Base-by-base conservation (phyloP, 2,797 vertebrate species). In the Acipenser ruthenus region DNA sequence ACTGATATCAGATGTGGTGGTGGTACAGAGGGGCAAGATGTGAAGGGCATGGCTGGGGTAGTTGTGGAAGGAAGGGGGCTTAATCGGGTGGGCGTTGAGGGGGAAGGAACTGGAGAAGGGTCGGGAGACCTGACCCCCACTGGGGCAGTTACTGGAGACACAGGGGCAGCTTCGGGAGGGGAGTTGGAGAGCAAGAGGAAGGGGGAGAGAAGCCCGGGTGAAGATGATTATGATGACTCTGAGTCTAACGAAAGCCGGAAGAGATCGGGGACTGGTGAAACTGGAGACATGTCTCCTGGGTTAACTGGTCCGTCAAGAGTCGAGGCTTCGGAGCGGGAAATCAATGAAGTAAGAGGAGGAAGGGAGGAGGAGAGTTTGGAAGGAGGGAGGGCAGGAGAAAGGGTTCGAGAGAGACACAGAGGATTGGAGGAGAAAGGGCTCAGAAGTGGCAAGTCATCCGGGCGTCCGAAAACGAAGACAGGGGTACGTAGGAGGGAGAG, bases 121-220 rank as follows among this genome's bases (percentile, higher is more conserved):
- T 6, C 1, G 48, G 67, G 68, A 74, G 78, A 72, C 73, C 37
- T 4, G 37, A 37, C 37, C 37, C 23, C 37, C 37, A 37, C 37
- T 37, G 37, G 50, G 10, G 64, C 56, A 37, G 58, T 10, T 52
- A 4, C 2, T 11, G 67, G 68, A 74, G 78, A 72, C 74, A 74
- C 67, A 49, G 7, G 52, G 12, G 48, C 11, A 37, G 15, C 10
- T 6, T 10, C 7, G 55, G 69, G 73, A 23, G 71, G 71, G 70
- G 75, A 65, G 73, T 72, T 68, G 76, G 76, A 73, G 77, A 73
- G 8, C 71, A 81, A 73, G 78, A 80, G 75, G 75, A 80, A 67
- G 71, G 73, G 68, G 65, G 71, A 18, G 37, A 37, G 4, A 37
- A 37, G 37, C 37, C 37, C 37, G 37, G 37, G 37, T 37, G 37